These are phyloP conservation scores for Mesorhabditis spiculigera DNA, from an alignment of 2,888 invertebrate genomes.

Conservation along the genomic window DNA sequence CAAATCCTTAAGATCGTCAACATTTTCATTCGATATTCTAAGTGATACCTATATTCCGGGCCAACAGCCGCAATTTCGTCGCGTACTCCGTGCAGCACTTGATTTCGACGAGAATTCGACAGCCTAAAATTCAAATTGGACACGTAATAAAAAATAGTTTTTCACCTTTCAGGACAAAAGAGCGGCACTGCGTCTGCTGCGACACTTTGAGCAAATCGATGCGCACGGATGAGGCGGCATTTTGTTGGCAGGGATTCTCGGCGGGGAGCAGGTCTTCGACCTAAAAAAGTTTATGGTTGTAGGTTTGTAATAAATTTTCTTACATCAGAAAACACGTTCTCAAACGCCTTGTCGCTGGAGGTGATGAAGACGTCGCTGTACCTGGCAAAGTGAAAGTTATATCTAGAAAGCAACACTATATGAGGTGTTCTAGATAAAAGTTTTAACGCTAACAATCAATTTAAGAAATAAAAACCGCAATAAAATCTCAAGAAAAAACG, in stretches of 20 bases:
- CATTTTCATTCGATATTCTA: background rate
- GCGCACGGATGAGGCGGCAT: background rate
- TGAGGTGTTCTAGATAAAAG: too few relatives aligned
- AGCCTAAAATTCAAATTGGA: background rate
- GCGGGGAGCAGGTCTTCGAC: background rate
- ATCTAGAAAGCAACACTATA: too few relatives aligned
- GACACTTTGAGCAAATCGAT: background rate
- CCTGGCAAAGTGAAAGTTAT: too few relatives aligned
- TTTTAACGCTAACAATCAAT: too few relatives aligned
- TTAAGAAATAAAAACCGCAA: too few relatives aligned
- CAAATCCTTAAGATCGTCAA: too few relatives aligned
- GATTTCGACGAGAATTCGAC: background rate
- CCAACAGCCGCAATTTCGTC: background rate
- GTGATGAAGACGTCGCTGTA: too few relatives aligned
- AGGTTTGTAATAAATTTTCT: background rate
- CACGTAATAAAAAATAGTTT: too few relatives aligned
- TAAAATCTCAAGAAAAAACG: too few relatives aligned
- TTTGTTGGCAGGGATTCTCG: background rate
- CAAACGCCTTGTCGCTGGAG: constrained; percentile 1
- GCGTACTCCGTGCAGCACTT: background rate
- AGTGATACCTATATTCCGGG: background rate
- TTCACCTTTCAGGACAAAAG: too few relatives aligned
- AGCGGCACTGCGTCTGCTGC: too few relatives aligned
- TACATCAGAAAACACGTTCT: background rate
- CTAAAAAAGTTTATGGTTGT: background rate